Base-by-base conservation (phyloP, 1,140 invertebrate species). In the Hesperophylax magnus region DNA sequence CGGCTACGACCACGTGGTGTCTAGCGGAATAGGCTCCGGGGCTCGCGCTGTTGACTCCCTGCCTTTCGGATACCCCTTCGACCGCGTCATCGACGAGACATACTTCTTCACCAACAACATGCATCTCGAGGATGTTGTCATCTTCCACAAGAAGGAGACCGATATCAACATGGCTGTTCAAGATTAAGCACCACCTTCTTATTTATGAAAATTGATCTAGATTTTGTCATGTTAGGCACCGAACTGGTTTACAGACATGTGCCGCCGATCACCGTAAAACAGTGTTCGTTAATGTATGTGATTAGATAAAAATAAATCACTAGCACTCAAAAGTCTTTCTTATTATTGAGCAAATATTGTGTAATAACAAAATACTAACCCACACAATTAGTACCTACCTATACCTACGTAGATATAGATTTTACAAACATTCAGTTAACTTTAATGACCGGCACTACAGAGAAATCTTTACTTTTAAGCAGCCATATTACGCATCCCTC, bases 41-140 rank as follows among this genome's bases (percentile, higher is more conserved):
- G 86, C 87, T 52, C 86, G 88, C 47, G 86, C n/a, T 52, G 85
- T 91, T 2, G 93, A 94, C 83, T 90, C 89, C 54, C 91, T 90
- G 84, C 91, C 93, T 58, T 89, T 94, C 85, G 93, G 93, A 39
- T 95, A 91, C 88, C 94, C 94, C 65, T 91, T 95, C 84, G 93
- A 95, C 85, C 91, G 93, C 82, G 87, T 88, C 7, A 90, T 93
- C 67, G 88, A 92, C 6, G 82, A 90, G 39, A 81, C 86, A 18
- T 86, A 87, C 79, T 91, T 92, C 86, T 86, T 88, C 18, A 86
- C 86, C 9, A 77, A 88, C 5, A 94, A 94, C 85, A 92, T 93
- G 87, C 88, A 90, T 79, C 90, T 92, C 80, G 88, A 90, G 58
- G 92, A 93, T 81, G 90, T 94, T 4, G 84, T 88, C 53, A 89